Evolutionary conservation across 2,113 vertebrate genomes (phyloP).

Genomic region (Menidia beryllina): DNA sequence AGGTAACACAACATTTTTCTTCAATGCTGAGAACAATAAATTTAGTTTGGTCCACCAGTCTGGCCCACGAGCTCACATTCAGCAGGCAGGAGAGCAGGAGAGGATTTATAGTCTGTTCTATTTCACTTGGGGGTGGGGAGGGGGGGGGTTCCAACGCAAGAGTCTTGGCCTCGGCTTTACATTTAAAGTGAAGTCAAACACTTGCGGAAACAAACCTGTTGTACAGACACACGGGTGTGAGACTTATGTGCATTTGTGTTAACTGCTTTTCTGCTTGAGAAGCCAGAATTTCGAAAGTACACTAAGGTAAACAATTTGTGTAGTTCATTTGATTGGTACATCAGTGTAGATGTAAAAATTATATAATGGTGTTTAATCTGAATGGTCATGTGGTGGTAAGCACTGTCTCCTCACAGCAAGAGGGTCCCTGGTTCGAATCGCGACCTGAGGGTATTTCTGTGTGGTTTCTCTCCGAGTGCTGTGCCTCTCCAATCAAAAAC

Average conservation of each 20-base stretch:
- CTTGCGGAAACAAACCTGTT: neutral
- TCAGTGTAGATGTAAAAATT: neutral
- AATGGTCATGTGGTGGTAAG: no score
- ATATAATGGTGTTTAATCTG: no score
- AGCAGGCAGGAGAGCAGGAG: neutral
- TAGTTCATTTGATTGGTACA: neutral
- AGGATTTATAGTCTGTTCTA: constrained; percentile 34
- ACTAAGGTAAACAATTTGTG: neutral
- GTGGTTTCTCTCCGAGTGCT: no score
- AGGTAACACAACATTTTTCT: constrained; percentile 32
- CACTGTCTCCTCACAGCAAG: no score
- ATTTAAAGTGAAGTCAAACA: constrained; percentile 9
- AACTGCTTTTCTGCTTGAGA: neutral
- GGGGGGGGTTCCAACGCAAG: constrained; percentile 17
- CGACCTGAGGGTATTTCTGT: no score
- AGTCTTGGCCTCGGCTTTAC: constrained; percentile 21
- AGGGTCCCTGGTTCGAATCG: no score
- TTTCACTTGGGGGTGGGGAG: constrained; percentile 21
- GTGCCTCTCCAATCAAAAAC: no score
- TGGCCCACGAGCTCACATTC: constrained; percentile 18
- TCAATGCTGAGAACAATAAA: constrained; percentile 36
- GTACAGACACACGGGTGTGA: neutral
- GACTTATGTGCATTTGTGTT: constrained; percentile 6
- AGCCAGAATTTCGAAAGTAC: neutral
- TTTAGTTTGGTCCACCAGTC: constrained; percentile 32